Percentiles rank a stretch among this genome's conserved stretches.
Conservation (phyloP, 2,113 vertebrate species). For the Heliornis fulica region DNA sequence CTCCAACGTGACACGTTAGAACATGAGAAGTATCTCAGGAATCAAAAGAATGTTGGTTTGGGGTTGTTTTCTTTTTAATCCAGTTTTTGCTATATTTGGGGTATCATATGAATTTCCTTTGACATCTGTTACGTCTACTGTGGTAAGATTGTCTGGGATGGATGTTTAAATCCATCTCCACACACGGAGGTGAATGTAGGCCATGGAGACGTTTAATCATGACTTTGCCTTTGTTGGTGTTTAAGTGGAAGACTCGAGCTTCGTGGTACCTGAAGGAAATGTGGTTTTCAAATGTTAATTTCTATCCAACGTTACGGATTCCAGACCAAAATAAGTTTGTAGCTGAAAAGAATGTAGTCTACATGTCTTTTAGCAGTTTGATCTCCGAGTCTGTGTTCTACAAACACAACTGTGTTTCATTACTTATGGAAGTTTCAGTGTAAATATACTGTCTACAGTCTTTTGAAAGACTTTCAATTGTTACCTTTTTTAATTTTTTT, state of each 20-base stretch:
- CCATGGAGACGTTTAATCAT: background rate
- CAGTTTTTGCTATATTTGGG: background rate
- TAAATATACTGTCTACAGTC: slow-evolving; percentile 46
- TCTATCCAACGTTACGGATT: background rate
- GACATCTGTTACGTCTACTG: background rate
- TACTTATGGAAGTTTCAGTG: slow-evolving; percentile 4
- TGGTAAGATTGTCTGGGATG: background rate
- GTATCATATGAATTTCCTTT: background rate
- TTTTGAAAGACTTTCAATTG: slow-evolving; percentile 1
- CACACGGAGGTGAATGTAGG: background rate
- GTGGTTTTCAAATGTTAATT: background rate
- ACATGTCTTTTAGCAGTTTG: background rate
- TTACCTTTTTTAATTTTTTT: slow-evolving; percentile 27
- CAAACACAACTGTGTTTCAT: background rate
- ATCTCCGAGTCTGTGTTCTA: background rate
- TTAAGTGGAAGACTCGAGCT: background rate
- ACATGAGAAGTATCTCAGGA: background rate
- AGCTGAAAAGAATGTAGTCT: slow-evolving; percentile 10
- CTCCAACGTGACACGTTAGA: background rate
- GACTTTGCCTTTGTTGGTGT: background rate
- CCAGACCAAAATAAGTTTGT: slow-evolving; percentile 37
- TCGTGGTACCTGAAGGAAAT: background rate
- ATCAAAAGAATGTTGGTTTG: background rate
- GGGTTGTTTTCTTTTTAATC: background rate
- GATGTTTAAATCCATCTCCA: background rate